phyloP scores from a whole-genome alignment of 2,888 invertebrate species.

The Pyrgus malvae region DNA sequence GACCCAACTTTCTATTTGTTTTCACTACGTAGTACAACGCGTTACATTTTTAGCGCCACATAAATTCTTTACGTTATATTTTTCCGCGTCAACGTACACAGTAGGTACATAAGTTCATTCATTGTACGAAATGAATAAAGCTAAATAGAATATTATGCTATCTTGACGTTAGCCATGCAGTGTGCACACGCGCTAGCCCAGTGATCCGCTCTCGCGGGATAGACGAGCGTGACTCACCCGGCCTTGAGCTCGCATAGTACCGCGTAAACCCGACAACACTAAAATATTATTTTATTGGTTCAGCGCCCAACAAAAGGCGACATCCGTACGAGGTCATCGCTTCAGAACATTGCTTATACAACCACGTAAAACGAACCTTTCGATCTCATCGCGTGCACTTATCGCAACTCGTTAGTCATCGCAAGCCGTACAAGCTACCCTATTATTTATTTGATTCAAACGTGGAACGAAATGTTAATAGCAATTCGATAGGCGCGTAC shows the following conservation, averaged over 20 bases:
- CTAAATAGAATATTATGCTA: slow-evolving; percentile 11
- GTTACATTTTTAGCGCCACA: neutral
- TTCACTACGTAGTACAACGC: too few species aligned
- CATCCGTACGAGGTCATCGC: slow-evolving; percentile 56
- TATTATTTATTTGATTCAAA: neutral
- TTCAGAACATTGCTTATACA: slow-evolving; percentile 37
- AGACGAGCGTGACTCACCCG: slow-evolving; percentile 68
- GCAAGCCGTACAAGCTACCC: neutral
- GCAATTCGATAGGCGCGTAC: slow-evolving; percentile 1
- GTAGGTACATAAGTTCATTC: neutral
- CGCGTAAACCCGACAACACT: slow-evolving; percentile 60
- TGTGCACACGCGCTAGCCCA: slow-evolving; percentile 44
- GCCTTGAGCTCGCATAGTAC: slow-evolving; percentile 60
- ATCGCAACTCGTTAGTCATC: slow-evolving; percentile 2
- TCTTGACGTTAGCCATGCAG: slow-evolving; percentile 14
- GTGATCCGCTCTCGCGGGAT: slow-evolving; percentile 53
- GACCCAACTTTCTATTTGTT: too few species aligned
- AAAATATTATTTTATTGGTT: slow-evolving; percentile 70
- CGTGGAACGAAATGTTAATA: slow-evolving; percentile 2
- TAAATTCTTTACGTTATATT: neutral
- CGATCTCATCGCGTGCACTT: neutral
- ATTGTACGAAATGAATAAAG: slow-evolving; percentile 10
- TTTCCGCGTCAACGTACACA: neutral
- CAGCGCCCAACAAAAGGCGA: slow-evolving; percentile 51
- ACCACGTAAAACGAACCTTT: slow-evolving; percentile 13